These are phyloP conservation scores for Penaeus chinensis DNA, from an alignment of 1,140 invertebrate species.

Conservation along the genomic window DNA sequence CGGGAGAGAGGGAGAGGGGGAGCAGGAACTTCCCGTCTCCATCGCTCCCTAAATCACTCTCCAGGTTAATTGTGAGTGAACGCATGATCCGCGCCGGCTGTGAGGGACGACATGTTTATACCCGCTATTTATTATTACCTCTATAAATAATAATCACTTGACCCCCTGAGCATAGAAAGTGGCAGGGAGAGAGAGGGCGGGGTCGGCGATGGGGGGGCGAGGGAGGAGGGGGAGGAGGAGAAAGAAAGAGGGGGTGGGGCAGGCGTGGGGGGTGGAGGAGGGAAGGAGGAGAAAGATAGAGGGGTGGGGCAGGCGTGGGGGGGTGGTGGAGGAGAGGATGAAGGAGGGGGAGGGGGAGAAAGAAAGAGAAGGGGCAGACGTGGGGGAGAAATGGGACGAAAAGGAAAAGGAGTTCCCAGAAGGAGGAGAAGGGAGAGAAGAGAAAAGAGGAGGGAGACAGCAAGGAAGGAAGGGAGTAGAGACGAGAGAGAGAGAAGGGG, in stretches of 20 bases:
- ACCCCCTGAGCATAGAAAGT: background rate
- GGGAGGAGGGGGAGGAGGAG: background rate
- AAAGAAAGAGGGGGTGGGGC: background rate
- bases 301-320: background rate
- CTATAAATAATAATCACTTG: conserved; percentile 53
- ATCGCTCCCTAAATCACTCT: conserved; percentile 39
- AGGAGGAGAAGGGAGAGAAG: background rate
- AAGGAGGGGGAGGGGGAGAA: background rate
- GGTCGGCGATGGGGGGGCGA: background rate
- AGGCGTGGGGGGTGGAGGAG: background rate
- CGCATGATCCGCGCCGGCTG: conserved; percentile 40
- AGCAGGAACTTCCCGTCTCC: too few relatives aligned
- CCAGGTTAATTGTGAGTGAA: conserved; percentile 53
- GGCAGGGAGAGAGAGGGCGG: background rate
- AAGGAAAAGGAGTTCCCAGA: background rate
- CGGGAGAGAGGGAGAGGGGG: too few relatives aligned
- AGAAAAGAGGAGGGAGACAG: background rate
- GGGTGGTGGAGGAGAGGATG: background rate
- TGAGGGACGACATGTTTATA: conserved; percentile 42
- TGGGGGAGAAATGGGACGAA: background rate
- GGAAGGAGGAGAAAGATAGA: background rate
- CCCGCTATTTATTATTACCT: conserved; percentile 48
- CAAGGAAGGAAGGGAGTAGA: background rate
- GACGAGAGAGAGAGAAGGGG: background rate
- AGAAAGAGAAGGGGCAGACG: background rate